A percentile compares a stretch with the other conserved stretches of the same genome.
Evolutionary conservation across 2,113 vertebrate genomes (phyloP).

Genomic region (Acrocephalus arundinaceus): DNA sequence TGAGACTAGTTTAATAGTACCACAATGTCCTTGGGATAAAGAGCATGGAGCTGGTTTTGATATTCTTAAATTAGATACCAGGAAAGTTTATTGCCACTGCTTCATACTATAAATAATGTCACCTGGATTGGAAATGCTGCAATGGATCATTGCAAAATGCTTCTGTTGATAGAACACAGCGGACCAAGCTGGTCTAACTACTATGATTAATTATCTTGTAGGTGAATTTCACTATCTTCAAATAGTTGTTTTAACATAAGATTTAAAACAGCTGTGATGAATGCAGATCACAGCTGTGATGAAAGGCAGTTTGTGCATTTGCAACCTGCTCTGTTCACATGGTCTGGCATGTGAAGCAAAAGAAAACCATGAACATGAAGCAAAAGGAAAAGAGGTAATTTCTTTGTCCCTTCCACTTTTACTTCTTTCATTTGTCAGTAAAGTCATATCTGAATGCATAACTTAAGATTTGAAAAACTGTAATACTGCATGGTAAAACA

Average conservation of each 20-base stretch:
- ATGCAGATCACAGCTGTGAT: neutral
- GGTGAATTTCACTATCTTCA: neutral
- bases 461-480: neutral
- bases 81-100: neutral
- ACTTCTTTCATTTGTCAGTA: neutral
- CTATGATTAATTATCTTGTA: neutral
- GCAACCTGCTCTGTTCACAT: neutral
- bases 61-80: neutral
- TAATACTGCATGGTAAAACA: neutral
- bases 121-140: constrained; percentile 2
- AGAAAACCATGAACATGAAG: neutral
- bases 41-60: neutral
- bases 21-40: neutral
- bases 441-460: neutral
- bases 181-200: neutral
- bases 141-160: constrained; percentile 13
- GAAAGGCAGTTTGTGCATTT: neutral
- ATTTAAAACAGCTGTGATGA: neutral
- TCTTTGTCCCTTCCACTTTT: neutral
- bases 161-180: constrained; percentile 3
- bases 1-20: neutral
- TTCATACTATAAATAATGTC: neutral
- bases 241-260: neutral
- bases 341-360: neutral
- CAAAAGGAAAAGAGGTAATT: neutral